These are phyloP conservation scores for Troides oblongomaculatus DNA, from an alignment of 2,888 invertebrate species.

Conservation along the genomic window DNA sequence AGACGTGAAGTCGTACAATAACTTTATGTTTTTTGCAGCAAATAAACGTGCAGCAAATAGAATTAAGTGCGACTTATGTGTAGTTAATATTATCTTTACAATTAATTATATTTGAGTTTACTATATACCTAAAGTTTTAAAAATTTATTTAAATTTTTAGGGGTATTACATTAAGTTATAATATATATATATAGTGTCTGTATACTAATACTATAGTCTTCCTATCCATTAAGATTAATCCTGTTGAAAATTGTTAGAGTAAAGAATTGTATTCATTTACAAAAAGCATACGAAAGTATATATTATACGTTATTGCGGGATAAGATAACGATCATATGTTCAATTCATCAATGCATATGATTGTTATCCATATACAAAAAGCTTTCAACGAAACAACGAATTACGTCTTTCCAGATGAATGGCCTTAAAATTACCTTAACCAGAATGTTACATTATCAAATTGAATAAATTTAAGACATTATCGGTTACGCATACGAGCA, in stretches of 20 bases:
- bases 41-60: too few species aligned
- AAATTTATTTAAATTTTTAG: not conserved
- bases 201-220: too few species aligned
- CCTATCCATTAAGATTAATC: too few species aligned
- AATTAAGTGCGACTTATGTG: too few species aligned
- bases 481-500: slow-evolving; percentile 48
- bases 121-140: not conserved
- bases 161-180: not conserved
- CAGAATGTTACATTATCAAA: slow-evolving; percentile 27
- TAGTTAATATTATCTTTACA: not conserved
- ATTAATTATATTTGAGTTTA: not conserved
- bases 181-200: too few species aligned
- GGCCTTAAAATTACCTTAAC: slow-evolving; percentile 21
- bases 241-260: too few species aligned
- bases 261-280: not conserved
- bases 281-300: not conserved
- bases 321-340: not conserved
- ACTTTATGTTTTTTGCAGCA: slow-evolving; percentile 7
- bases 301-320: not conserved
- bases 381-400: not conserved
- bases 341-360: not conserved
- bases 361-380: not conserved
- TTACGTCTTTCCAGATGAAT: slow-evolving; percentile 17
- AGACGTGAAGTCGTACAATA: slow-evolving; percentile 8
- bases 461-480: slow-evolving; percentile 27